Conservation (phyloP, 2,888 invertebrate genomes). For the Sphaeridia pumilis region DNA sequence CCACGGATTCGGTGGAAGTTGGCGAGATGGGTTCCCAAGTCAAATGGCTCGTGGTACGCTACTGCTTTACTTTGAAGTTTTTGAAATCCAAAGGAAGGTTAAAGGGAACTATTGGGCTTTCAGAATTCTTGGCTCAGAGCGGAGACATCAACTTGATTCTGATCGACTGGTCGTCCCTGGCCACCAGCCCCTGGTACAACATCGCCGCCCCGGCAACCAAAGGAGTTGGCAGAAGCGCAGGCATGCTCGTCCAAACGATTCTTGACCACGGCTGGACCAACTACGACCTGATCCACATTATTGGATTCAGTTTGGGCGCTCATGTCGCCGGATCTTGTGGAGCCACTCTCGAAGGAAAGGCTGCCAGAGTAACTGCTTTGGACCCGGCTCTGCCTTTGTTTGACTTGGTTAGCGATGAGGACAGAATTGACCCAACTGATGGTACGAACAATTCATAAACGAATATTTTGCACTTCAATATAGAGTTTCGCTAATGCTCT, state of each 20-base stretch:
- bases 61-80: neutral
- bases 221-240: constrained; percentile 50
- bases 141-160: constrained; percentile 40
- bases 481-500: neutral
- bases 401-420: constrained; percentile 42
- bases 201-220: constrained; percentile 49
- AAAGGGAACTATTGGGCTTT: too few species aligned
- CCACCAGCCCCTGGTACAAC: constrained; percentile 54
- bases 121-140: neutral
- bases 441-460: constrained; percentile 37
- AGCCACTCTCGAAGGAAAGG: constrained; percentile 45
- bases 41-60: neutral
- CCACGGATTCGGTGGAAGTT: constrained; percentile 31
- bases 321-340: constrained; percentile 55
- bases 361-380: constrained; percentile 43
- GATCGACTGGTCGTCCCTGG: constrained; percentile 48
- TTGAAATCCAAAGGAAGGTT: too few species aligned
- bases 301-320: constrained; percentile 53
- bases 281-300: constrained; percentile 47
- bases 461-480: neutral
- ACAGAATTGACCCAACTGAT: constrained; percentile 51
- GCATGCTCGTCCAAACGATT: constrained; percentile 49
- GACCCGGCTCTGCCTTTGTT: constrained; percentile 60
- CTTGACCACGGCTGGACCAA: constrained; percentile 47
- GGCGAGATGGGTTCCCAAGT: constrained; percentile 8